Percentiles rank a stretch among this genome's conserved stretches.
phyloP scores from a whole-genome alignment of 2,888 invertebrate genomes.

The Cecidostiba fungosa region DNA sequence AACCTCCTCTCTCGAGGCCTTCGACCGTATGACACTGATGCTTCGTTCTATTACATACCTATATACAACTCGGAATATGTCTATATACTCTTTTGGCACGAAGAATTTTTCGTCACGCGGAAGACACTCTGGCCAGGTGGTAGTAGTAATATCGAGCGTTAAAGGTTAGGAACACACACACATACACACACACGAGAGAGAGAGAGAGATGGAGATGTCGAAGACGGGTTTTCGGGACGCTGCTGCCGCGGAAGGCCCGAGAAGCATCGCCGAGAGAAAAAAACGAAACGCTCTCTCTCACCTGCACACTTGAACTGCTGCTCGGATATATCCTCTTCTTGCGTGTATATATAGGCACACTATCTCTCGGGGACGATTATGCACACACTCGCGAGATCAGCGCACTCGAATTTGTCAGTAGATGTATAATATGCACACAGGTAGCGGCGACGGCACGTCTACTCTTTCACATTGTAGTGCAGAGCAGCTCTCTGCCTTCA shows the following conservation, averaged over 20 bases:
- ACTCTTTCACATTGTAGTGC: not conserved
- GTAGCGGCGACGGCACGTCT: not conserved
- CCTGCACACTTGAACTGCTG: not conserved
- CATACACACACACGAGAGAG: not conserved
- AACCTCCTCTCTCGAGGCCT: slow-evolving; percentile 40
- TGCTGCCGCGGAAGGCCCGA: slow-evolving; percentile 4
- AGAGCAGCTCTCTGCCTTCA: not conserved
- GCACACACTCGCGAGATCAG: not conserved
- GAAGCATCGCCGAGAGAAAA: not conserved
- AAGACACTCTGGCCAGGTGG: not conserved
- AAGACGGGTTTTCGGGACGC: slow-evolving; percentile 31
- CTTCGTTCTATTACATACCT: not conserved
- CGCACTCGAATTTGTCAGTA: not conserved
- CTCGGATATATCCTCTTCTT: not conserved
- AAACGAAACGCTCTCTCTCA: not conserved
- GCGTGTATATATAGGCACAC: not conserved
- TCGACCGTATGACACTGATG: slow-evolving; percentile 29
- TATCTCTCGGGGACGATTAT: not conserved
- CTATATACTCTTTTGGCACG: not conserved
- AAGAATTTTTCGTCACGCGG: not conserved
- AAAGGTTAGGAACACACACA: slow-evolving; percentile 9
- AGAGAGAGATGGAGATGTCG: slow-evolving; percentile 3
- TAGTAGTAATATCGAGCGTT: not conserved
- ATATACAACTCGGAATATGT: not conserved
- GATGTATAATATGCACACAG: not conserved